These are phyloP conservation scores for Drosophila pruinosa DNA, from an alignment of 1,140 invertebrate genomes.

Conservation along the genomic window DNA sequence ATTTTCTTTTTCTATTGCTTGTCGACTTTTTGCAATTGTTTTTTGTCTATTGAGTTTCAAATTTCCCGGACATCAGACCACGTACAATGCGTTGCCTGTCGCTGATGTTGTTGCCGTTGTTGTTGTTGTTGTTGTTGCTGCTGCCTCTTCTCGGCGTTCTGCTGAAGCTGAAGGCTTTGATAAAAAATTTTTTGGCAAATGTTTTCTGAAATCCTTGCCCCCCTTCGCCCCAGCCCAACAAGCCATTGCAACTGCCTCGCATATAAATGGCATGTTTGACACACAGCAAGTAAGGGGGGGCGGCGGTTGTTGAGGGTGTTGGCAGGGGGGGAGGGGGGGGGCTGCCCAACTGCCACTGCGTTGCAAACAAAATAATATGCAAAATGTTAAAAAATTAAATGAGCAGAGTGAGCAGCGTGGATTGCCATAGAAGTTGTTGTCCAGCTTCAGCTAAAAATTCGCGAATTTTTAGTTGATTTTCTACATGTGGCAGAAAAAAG, in stretches of 20 bases:
- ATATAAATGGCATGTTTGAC: conserved; percentile 80
- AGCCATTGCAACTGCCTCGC: conserved; percentile 67
- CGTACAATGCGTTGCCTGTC: conserved; percentile 65
- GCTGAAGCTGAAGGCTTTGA: conserved; percentile 78
- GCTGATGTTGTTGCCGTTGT: conserved; percentile 20
- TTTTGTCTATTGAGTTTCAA: conserved; percentile 79
- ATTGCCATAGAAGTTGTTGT: conserved; percentile 52
- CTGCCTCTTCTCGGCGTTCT: conserved; percentile 23
- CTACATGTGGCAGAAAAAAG: conserved; percentile 43
- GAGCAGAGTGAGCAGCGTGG: conserved; percentile 27
- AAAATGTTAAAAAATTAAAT: conserved; percentile 80
- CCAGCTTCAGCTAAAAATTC: conserved; percentile 64
- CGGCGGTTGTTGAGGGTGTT: neutral
- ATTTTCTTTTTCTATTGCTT: conserved; percentile 78
- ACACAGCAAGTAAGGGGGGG: conserved; percentile 42
- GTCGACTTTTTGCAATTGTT: conserved; percentile 48
- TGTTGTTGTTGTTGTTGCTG: conserved; percentile 4
- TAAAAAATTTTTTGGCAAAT: conserved; percentile 74
- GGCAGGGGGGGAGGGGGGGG: neutral
- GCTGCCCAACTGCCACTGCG: conserved; percentile 32
- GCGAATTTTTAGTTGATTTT: conserved; percentile 79
- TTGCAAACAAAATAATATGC: conserved; percentile 79
- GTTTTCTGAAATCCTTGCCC: conserved; percentile 69
- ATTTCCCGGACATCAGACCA: conserved; percentile 60
- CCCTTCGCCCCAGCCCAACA: conserved; percentile 29